phyloP scores from a whole-genome alignment of 30 jellyfish, hydroid and myxozoan genomes.

The Nemopilema nomurai region DNA sequence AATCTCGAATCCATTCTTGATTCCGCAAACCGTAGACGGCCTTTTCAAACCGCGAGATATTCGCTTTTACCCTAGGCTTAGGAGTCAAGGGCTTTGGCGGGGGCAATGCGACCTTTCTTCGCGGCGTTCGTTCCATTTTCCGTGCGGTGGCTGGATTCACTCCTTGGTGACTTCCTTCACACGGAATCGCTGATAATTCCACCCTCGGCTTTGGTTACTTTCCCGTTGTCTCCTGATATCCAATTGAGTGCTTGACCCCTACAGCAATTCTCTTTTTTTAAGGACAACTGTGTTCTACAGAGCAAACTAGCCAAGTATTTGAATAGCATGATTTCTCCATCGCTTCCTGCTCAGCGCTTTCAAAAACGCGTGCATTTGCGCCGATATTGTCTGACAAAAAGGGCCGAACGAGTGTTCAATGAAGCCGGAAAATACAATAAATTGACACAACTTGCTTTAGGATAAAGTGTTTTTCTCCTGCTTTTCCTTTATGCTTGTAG shows the following conservation, averaged over 20 bases:
- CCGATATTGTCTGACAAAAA: neutral
- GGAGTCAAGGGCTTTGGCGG: neutral
- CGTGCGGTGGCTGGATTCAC: neutral
- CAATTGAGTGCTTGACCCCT: constrained; percentile 12
- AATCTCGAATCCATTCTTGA: constrained; percentile 1
- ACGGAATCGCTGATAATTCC: neutral
- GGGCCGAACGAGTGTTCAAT: constrained; percentile 1
- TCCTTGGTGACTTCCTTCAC: constrained; percentile 3
- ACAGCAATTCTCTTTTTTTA: neutral
- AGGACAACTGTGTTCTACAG: neutral
- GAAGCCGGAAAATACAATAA: constrained; percentile 25
- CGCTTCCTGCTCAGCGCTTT: constrained; percentile 16
- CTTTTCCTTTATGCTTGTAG: neutral
- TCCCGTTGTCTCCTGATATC: neutral
- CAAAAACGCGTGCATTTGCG: neutral
- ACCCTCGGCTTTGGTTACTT: neutral
- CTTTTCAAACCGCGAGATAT: neutral
- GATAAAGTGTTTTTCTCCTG: neutral
- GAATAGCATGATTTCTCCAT: neutral
- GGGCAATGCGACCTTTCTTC: neutral
- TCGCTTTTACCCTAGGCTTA: neutral
- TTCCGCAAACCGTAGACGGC: constrained; percentile 12
- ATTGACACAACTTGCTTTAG: constrained; percentile 3
- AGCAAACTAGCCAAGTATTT: neutral
- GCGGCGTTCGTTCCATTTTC: neutral